Evolutionary conservation across 2,797 vertebrate genomes (phyloP), one percentile per base, ranked within the genome.

Genomic region (Cossypha polioptera): DNA sequence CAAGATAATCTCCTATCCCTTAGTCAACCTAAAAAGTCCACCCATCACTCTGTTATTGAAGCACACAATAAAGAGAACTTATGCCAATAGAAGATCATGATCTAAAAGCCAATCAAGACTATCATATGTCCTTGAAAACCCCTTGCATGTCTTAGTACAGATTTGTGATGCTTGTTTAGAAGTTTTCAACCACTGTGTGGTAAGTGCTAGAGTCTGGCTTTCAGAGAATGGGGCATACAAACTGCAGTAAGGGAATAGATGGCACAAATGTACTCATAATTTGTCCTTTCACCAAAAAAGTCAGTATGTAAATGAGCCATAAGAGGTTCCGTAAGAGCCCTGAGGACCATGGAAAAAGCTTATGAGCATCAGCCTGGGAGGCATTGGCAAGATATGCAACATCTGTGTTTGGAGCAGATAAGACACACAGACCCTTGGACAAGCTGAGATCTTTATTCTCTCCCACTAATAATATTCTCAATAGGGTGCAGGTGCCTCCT

Each of bases 401-500:
- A 96, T 86, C 65, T 94, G 94, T 42, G 16, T 84, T 94, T 80
- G 58, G 24, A 72, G 73, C 43, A 86, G 74, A 4, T 78, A 88
- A 90, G 82, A 88, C 54, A 83, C 82, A 72, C 53, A 94, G 57
- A 65, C 22, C 47, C 51, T 72, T 91, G 89, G 68, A 91, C 38
- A 91, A 91, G 65, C 82, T 61, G 78, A 94, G 87, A 50, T 80
- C 82, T 83, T 95, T 95, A 86, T 90, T 88, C 29, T 92, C 51
- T 86, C 66, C 16, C 31, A 61, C 65, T 88, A 94, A 92, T 75
- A 95, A 92, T 57, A 92, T 86, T 95, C 75, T 73, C 90, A 81
- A 88, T 81, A 72, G 90, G 54, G 85, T 94, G 79, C 96, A 96
- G 94, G 88, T 96, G 90, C 90, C 94, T 94, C 38, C 68, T 72